phyloP scores from a whole-genome alignment of 2,888 invertebrate genomes.

The Chloroclysta siterata region DNA sequence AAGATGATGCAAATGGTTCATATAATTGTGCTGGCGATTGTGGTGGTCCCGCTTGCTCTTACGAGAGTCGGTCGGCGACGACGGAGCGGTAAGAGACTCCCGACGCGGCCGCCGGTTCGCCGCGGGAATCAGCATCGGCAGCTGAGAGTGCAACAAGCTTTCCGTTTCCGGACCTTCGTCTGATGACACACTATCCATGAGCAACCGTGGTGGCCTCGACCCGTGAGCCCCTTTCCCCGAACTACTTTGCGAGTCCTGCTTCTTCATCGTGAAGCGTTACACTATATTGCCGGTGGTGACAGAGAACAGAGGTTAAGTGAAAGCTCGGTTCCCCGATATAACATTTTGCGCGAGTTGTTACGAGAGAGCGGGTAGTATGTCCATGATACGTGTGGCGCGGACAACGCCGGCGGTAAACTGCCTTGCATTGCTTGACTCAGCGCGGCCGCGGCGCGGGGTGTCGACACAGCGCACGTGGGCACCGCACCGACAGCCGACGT shows the following conservation, averaged over 20 bases:
- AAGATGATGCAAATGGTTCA: conserved; percentile 76
- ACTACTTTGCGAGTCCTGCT: conserved; percentile 63
- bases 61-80: conserved; percentile 78
- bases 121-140: conserved; percentile 62
- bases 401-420: conserved; percentile 64
- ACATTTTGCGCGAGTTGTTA: conserved; percentile 60
- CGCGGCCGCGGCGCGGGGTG: conserved; percentile 44
- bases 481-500: conserved; percentile 42
- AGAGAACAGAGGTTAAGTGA: conserved; percentile 45
- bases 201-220: conserved; percentile 65
- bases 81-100: conserved; percentile 78
- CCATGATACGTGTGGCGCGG: conserved; percentile 56
- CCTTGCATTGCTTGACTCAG: conserved; percentile 4
- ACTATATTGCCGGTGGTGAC: conserved; percentile 52
- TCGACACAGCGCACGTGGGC: conserved; percentile 64
- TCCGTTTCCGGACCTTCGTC: conserved; percentile 79
- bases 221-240: conserved; percentile 58
- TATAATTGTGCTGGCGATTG: conserved; percentile 73
- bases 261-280: conserved; percentile 66
- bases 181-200: conserved; percentile 77
- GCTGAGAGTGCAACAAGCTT: conserved; percentile 65
- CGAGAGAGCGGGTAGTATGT: conserved; percentile 43
- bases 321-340: conserved; percentile 52
- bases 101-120: conserved; percentile 58
- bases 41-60: conserved; percentile 70